A percentile compares a stretch with the other conserved stretches of the same genome.
phyloP scores from a whole-genome alignment of 2,888 invertebrate species.

The Drosophila kanekoi region DNA sequence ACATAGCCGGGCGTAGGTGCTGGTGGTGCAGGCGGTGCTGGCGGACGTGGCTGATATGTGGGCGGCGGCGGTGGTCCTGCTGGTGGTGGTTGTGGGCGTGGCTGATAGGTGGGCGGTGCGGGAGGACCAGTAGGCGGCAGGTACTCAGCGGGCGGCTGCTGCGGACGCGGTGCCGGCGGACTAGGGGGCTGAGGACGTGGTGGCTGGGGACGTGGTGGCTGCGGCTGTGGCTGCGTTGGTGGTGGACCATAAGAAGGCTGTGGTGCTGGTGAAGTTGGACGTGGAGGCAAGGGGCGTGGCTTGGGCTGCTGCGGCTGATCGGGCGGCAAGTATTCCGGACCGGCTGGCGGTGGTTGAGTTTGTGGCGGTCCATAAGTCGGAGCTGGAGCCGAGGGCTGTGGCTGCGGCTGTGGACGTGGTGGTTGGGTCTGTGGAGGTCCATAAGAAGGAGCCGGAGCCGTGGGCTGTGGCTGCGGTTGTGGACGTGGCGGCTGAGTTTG shows the following conservation, averaged over 20 bases:
- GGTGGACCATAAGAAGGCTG: slow-evolving; percentile 58
- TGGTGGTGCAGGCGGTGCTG: slow-evolving; percentile 47
- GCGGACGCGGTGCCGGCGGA: slow-evolving; percentile 40
- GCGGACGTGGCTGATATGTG: slow-evolving; percentile 53
- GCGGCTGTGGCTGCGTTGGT: slow-evolving; percentile 33
- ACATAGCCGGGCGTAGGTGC: slow-evolving; percentile 21
- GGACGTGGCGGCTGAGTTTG: slow-evolving; percentile 65
- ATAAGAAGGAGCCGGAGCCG: slow-evolving; percentile 49
- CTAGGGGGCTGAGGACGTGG: slow-evolving; percentile 43
- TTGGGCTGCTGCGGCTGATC: slow-evolving; percentile 48
- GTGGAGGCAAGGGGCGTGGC: slow-evolving; percentile 55
- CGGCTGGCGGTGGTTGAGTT: slow-evolving; percentile 60
- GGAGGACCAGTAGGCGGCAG: slow-evolving; percentile 51
- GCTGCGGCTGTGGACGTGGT: slow-evolving; percentile 27
- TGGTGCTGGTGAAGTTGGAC: slow-evolving; percentile 45
- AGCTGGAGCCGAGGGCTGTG: slow-evolving; percentile 31
- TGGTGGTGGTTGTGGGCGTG: slow-evolving; percentile 32
- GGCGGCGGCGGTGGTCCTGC: slow-evolving; percentile 41
- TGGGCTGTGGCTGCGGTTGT: slow-evolving; percentile 47
- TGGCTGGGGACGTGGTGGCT: slow-evolving; percentile 49
- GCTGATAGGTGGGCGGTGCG: slow-evolving; percentile 45
- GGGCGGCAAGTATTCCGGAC: slow-evolving; percentile 61
- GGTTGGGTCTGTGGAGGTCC: slow-evolving; percentile 58
- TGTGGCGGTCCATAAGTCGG: slow-evolving; percentile 48
- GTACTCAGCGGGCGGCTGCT: slow-evolving; percentile 45